Evolutionary conservation across 2,113 vertebrate genomes (phyloP), one percentile per base, ranked within the genome.

Genomic region (Hippocampus barbouri): DNA sequence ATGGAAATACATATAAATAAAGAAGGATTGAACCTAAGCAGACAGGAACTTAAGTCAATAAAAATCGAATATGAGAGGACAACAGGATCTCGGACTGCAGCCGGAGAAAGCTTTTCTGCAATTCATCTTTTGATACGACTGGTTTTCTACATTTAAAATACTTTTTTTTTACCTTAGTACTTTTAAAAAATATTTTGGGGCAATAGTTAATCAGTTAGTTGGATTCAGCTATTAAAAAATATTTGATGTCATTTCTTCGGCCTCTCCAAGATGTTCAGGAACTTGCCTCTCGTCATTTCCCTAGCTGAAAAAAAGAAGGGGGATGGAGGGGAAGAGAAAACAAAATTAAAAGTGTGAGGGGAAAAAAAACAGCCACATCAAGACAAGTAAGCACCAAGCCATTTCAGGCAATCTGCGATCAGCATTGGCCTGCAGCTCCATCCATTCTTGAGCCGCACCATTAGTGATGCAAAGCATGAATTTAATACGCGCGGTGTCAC

Each of bases 231-330:
- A 20, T 4, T 10, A 20, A 34, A n/a, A 16, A 66, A 25, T 18
- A 1, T 53, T 10, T 8, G 14, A 15, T n/a, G 71, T 91, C 93
- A 98, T 88, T 99, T 99, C 92, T 96, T 98, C 43, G 95, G 94
- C 85, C 96, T 96, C 89, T 98, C 97, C 87, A 98, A 85, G 87
- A 99, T 98, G 88, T 99, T 99, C 84, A 99, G 93, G 86, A 99
- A 98, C 86, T 99, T 99, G 2, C 97, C 97, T 68, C 97, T 92
- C 70, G 97, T 99, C 97, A 99, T 99, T 91, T 99, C 97, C 88
- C 97, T 92, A 73, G 97, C 97, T 99, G 93, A 95, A 93, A 87
- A 85, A 88, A 76, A 70, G 47, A 74, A 38, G 34, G 34, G 34
- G 34, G 34, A 6, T 38, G 5, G 34, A 10, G 16, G 2, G 34